Percentiles rank a stretch among this genome's conserved stretches.
Evolutionary conservation across 2,113 vertebrate species (phyloP).

Genomic region (Argyrosomus japonicus): DNA sequence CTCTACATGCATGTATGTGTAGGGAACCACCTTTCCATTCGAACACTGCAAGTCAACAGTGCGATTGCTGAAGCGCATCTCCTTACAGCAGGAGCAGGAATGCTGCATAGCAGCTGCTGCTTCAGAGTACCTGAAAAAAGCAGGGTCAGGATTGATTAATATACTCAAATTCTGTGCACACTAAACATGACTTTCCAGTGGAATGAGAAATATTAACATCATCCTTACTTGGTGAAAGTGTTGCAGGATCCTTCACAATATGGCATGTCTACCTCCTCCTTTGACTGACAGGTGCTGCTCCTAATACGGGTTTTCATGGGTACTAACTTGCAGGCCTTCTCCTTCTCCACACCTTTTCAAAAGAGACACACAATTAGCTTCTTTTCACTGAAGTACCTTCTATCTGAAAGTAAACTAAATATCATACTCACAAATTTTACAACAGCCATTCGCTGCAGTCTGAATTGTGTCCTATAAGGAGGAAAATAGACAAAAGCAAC

Average conservation of each 20-base stretch:
- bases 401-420: neutral
- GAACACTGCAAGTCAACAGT: conserved; percentile 83
- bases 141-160: neutral
- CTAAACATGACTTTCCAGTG: too few species aligned
- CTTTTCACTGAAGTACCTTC: neutral
- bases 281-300: conserved; percentile 79
- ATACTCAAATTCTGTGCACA: neutral
- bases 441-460: conserved; percentile 88
- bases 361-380: conserved; percentile 7
- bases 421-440: conserved; percentile 91
- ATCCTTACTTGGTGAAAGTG: conserved; percentile 88
- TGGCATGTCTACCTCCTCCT: conserved; percentile 79
- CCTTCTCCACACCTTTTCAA: conserved; percentile 78
- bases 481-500: conserved; percentile 18
- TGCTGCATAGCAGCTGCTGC: conserved; percentile 82
- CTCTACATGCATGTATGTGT: conserved; percentile 89
- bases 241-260: conserved; percentile 91
- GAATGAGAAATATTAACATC: neutral
- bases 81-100: conserved; percentile 91
- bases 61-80: conserved; percentile 74
- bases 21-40: conserved; percentile 55
- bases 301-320: conserved; percentile 58
- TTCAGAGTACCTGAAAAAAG: conserved; percentile 86
- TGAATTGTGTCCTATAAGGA: conserved; percentile 87
- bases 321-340: conserved; percentile 77